Evolutionary conservation across 2,113 vertebrate genomes (phyloP).

Genomic region (Aegypius monachus): DNA sequence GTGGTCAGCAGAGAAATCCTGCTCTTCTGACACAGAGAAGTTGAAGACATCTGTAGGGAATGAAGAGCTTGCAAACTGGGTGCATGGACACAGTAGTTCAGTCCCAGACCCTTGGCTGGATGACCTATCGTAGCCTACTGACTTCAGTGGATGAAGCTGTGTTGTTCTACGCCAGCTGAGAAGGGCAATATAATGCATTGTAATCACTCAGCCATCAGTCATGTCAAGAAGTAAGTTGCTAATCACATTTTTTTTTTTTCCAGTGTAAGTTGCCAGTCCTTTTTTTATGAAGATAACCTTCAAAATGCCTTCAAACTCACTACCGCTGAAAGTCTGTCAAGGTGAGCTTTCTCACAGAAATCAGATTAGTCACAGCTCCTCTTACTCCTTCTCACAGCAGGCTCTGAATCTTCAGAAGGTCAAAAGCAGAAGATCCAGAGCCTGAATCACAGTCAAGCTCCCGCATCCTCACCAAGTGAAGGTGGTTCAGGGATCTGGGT

Average conservation of each 20-base stretch:
- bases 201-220: slow-evolving; percentile 3
- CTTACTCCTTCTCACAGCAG: neutral
- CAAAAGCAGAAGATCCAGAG: neutral
- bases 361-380: neutral
- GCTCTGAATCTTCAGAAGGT: neutral
- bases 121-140: neutral
- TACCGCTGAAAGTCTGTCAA: neutral
- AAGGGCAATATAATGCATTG: neutral
- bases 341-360: slow-evolving; percentile 17
- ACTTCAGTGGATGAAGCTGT: neutral
- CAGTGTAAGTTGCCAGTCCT: neutral
- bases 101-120: neutral
- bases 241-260: neutral
- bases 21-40: neutral
- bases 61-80: neutral
- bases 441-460: neutral
- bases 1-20: neutral
- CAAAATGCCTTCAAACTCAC: slow-evolving; percentile 11
- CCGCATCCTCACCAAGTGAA: neutral
- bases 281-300: slow-evolving; percentile 43
- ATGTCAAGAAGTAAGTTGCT: slow-evolving; percentile 25
- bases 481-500: neutral
- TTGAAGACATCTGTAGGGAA: neutral
- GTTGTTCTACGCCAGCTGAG: neutral
- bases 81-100: neutral